phyloP scores from a whole-genome alignment of 2,797 vertebrate species.

The Lepus oiostolus region DNA sequence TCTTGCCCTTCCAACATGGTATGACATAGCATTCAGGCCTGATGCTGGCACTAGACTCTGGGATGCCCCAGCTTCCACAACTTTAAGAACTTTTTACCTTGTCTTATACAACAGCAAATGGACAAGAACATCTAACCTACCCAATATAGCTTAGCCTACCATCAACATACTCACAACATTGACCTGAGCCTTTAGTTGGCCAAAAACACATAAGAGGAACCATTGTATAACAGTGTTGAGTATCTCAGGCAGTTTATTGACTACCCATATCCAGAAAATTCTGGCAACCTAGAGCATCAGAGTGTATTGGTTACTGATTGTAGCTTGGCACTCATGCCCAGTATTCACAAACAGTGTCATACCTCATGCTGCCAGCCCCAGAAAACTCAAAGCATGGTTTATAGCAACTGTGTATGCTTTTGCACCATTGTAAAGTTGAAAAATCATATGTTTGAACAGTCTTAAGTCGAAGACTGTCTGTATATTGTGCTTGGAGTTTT shows the following conservation, averaged over 20 bases:
- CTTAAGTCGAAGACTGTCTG: not conserved
- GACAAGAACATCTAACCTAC: not conserved
- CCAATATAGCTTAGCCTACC: not conserved
- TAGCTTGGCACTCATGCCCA: too few relatives aligned
- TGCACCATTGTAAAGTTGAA: not conserved
- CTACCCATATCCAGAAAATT: not conserved
- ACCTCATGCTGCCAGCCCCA: not conserved
- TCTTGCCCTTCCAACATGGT: not conserved
- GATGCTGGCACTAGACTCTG: not conserved
- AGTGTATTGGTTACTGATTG: not conserved
- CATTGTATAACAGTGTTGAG: not conserved
- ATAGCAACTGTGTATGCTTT: not conserved
- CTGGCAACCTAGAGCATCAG: too few relatives aligned
- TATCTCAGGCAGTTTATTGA: not conserved
- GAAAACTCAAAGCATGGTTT: not conserved
- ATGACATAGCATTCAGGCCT: not conserved
- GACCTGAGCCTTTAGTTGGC: too few relatives aligned
- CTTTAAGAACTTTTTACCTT: not conserved
- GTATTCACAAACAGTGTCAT: not conserved
- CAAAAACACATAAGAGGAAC: not conserved
- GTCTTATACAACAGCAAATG: not conserved
- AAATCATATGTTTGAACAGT: not conserved
- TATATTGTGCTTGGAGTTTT: conserved; percentile 25
- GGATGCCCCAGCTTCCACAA: not conserved
- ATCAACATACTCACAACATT: not conserved